Conservation (phyloP, 2,113 vertebrate species). For the Sylvilagus bachmani region DNA sequence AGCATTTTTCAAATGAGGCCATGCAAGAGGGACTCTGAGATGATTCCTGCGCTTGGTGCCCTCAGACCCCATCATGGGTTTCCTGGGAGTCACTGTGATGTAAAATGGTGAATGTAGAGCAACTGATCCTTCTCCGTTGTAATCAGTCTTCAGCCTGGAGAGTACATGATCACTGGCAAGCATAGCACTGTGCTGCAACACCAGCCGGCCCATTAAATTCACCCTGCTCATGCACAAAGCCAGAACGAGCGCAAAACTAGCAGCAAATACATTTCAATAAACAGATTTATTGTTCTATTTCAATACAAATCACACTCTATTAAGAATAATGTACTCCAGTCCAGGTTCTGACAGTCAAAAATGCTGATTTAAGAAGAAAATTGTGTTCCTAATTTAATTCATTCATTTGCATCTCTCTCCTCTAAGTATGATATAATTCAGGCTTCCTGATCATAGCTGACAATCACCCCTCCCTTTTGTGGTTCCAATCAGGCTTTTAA, state of each 20-base stretch:
- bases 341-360: constrained; percentile 71
- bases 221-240: constrained; percentile 73
- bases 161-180: constrained; percentile 69
- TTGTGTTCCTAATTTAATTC: constrained; percentile 74
- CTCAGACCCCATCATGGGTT: constrained; percentile 66
- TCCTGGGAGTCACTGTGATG: constrained; percentile 66
- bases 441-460: constrained; percentile 59
- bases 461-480: constrained; percentile 49
- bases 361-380: constrained; percentile 70
- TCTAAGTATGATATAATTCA: constrained; percentile 71
- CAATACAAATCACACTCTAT: constrained; percentile 78
- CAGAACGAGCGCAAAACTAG: constrained; percentile 67
- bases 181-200: constrained; percentile 64
- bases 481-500: constrained; percentile 23
- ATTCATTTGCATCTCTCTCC: constrained; percentile 76
- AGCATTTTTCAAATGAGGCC: constrained; percentile 82
- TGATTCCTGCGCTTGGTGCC: constrained; percentile 69
- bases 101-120: constrained; percentile 78
- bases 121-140: constrained; percentile 80
- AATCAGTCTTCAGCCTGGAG: constrained; percentile 78
- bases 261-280: constrained; percentile 78
- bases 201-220: constrained; percentile 71
- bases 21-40: constrained; percentile 74
- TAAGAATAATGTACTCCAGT: constrained; percentile 73
- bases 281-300: constrained; percentile 73